Percentiles rank a stretch among this genome's conserved stretches.
Conservation (phyloP, 2,888 invertebrate genomes). For the Phyto melanocephala region DNA sequence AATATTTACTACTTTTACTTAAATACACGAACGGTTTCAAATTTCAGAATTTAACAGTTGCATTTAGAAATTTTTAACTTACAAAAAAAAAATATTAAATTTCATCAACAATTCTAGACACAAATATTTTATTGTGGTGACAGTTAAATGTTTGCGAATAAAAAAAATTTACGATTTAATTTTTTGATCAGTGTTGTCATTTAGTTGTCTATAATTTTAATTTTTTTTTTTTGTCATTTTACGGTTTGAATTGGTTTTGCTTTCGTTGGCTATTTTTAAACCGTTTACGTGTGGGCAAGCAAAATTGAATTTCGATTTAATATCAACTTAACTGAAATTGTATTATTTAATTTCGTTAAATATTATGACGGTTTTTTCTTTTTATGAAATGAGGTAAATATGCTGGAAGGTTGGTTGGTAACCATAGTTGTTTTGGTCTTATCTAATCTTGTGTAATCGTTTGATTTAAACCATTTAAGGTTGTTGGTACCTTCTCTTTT, state of each 20-base stretch:
- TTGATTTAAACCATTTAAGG: not conserved
- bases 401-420: not conserved
- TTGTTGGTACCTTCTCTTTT: not conserved
- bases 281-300: not conserved
- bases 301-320: not conserved
- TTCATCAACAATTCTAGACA: too few species aligned
- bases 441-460: slow-evolving; percentile 17
- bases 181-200: too few species aligned
- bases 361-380: slow-evolving; percentile 9
- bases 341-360: slow-evolving; percentile 4
- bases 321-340: not conserved
- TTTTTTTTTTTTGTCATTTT: not conserved
- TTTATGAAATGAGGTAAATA: slow-evolving; percentile 25
- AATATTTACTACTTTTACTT: too few species aligned
- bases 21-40: too few species aligned
- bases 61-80: too few species aligned
- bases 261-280: not conserved
- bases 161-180: too few species aligned
- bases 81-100: too few species aligned
- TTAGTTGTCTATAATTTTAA: not conserved
- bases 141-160: too few species aligned
- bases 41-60: too few species aligned
- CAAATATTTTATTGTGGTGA: too few species aligned
- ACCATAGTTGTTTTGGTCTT: not conserved
- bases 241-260: slow-evolving; percentile 24